Evolutionary conservation across 2,888 invertebrate species (phyloP).

Genomic region (Tenodera sinensis): DNA sequence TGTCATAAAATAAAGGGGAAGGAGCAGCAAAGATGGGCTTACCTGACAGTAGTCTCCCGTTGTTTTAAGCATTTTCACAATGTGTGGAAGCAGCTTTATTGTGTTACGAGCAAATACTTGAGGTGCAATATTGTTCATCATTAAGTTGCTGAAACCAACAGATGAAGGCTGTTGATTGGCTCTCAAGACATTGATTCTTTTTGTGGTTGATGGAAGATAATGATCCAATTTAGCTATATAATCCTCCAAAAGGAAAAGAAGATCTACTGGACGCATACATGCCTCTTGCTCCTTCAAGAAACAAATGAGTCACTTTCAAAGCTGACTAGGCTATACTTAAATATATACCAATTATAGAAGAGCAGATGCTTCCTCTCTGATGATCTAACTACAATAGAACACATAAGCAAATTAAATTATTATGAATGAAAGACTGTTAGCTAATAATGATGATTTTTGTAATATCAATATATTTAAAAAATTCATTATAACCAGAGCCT

Average conservation of each 20-base stretch:
- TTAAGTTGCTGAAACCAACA: conserved; percentile 34
- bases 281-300: conserved; percentile 9
- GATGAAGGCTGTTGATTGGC: conserved; percentile 11
- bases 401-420: no score
- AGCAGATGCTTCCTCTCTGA: no score
- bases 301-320: neutral
- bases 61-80: conserved; percentile 1
- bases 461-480: no score
- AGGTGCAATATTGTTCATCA: neutral
- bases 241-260: conserved; percentile 53
- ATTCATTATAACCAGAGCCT: no score
- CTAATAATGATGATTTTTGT: neutral
- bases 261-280: conserved; percentile 42
- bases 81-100: conserved; percentile 11
- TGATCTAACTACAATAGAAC: no score
- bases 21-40: neutral
- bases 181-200: conserved; percentile 29
- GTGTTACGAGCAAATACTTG: neutral
- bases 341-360: no score
- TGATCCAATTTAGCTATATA: conserved; percentile 54
- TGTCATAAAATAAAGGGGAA: no score
- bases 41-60: conserved; percentile 42
- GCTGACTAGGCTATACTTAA: no score
- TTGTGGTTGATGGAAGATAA: conserved; percentile 38
- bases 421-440: neutral